Base-by-base conservation (phyloP, 2,113 vertebrate genomes). In the Phyllostomus discolor region DNA sequence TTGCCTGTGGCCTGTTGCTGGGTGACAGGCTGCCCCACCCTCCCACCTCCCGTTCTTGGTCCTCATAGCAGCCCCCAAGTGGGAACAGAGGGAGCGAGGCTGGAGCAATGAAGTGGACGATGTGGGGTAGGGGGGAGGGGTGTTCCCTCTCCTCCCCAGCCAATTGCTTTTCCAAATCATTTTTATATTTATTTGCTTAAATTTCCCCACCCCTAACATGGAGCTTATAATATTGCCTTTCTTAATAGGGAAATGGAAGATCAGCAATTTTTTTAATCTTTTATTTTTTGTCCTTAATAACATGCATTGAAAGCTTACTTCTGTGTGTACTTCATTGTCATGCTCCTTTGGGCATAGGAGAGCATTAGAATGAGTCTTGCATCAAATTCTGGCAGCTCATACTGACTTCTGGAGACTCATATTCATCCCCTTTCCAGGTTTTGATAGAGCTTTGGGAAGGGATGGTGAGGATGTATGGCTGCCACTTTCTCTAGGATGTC, bases 101-200 rank as follows among this genome's bases (percentile, higher is more conserved):
- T 69, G 11, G 35, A 52, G 52, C 43, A 7, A 7, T 17, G 16
- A 52, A 43, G 28, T 33, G 2, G 50, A 24, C 0, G 0, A 5
- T 48, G 10, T 59, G 19, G 57, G 24, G 57, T 26, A 4, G 38
- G 22, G 5, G 26, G 31, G 28, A 4, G 43, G 16, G 43, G 43
- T 48, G 43, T 33, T 17, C 73, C 43, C 28, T 5, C 73, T 46
- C 69, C 48, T 84, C n/a, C 35, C 43, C 20, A 41, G 28, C 46
- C 16, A 2, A 35, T 78, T 67, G 16, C 26, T 72, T 80, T 62
- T 78, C 70, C n/a, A 52, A 80, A 48, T 35, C 12, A 28, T 80
- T 70, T 95, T 87, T 41, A 11, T 79, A n/a, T 82, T 46, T 84
- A 91, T 66, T 82, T 78, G 50, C 66, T 81, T 94, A 91, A 66